Conservation (phyloP, 2,888 invertebrate species). For the Augochlorella aurata region DNA sequence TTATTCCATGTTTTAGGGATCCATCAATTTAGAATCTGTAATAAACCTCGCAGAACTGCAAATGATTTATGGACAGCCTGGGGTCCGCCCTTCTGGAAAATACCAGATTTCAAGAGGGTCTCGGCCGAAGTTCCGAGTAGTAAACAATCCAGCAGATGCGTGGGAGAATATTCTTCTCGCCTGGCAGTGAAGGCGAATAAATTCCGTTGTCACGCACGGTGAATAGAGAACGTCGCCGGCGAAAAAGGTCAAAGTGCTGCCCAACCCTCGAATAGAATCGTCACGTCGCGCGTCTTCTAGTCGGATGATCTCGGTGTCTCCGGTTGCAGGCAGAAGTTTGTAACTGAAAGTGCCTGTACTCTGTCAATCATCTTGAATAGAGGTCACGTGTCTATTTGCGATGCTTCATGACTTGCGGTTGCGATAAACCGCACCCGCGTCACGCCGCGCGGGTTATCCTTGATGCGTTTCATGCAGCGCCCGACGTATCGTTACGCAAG, state of each 20-base stretch:
- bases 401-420: constrained; percentile 72
- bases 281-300: no score
- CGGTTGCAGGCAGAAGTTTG: constrained; percentile 15
- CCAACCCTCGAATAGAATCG: no score
- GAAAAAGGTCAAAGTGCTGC: background rate
- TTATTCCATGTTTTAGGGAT: background rate
- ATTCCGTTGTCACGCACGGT: background rate
- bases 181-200: constrained; percentile 8
- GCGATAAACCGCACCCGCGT: constrained; percentile 68
- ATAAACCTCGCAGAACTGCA: constrained; percentile 1
- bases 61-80: constrained; percentile 3
- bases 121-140: background rate
- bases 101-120: constrained; percentile 9
- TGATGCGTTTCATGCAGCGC: constrained; percentile 52
- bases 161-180: background rate
- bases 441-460: constrained; percentile 64
- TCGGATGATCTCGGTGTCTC: background rate
- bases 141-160: constrained; percentile 1
- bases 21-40: constrained; percentile 1
- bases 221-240: background rate
- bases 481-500: constrained; percentile 39
- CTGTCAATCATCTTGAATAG: constrained; percentile 55
- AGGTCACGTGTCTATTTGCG: constrained; percentile 71
- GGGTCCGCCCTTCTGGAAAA: constrained; percentile 10
- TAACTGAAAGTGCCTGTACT: constrained; percentile 6